These are phyloP conservation scores for Deroptyus accipitrinus DNA, from an alignment of 2,113 vertebrate species.

Conservation along the genomic window DNA sequence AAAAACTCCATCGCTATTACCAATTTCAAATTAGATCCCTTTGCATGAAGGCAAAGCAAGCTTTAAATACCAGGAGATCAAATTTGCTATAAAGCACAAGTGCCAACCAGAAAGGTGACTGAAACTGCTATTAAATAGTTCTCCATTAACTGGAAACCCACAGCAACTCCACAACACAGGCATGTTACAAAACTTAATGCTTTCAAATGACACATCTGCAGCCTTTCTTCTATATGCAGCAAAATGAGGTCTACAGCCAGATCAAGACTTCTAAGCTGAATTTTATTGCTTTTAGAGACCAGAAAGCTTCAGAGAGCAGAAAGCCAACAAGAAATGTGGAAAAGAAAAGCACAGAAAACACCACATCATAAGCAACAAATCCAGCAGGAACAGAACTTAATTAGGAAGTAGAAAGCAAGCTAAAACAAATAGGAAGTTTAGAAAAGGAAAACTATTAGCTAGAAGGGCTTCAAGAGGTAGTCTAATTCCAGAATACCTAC, in stretches of 20 bases:
- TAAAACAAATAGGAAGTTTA: background rate
- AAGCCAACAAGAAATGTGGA: background rate
- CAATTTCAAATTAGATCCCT: background rate
- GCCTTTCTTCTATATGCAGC: background rate
- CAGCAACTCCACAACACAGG: background rate
- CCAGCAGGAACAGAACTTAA: background rate
- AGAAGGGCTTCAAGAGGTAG: background rate
- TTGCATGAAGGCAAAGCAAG: background rate
- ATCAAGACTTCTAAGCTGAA: background rate
- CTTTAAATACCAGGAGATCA: background rate
- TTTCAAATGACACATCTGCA: background rate
- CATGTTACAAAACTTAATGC: background rate
- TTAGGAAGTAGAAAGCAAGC: background rate
- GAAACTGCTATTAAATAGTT: background rate
- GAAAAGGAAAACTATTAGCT: background rate
- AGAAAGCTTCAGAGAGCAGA: background rate
- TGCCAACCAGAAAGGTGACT: background rate
- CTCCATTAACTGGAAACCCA: background rate
- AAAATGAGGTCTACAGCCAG: background rate
- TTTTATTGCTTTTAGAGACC: background rate
- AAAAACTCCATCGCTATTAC: background rate
- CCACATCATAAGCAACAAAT: background rate
- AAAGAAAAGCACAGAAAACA: background rate
- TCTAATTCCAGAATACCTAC: background rate
- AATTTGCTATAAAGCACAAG: background rate